These are phyloP conservation scores for Catharus minimus DNA, from an alignment of 2,113 vertebrate genomes.

Conservation along the genomic window DNA sequence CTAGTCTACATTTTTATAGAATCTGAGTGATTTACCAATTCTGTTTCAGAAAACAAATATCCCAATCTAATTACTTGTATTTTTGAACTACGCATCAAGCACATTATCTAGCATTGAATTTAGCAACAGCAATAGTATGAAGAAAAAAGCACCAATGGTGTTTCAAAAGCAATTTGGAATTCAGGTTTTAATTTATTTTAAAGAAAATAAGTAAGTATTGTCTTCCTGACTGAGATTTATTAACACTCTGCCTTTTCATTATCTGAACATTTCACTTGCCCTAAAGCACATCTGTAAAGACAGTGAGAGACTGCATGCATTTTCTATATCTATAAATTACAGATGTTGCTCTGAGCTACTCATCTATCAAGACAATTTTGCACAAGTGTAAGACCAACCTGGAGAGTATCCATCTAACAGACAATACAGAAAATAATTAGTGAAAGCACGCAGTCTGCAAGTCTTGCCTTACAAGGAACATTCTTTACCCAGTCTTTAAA, in stretches of 20 bases:
- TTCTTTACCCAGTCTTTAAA: not conserved
- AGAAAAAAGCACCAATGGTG: constrained; percentile 16
- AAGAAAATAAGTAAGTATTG: constrained; percentile 60
- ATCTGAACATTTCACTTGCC: constrained; percentile 67
- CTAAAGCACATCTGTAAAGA: constrained; percentile 64
- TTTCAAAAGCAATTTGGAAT: constrained; percentile 62
- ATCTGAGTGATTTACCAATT: constrained; percentile 40
- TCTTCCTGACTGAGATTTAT: constrained; percentile 72
- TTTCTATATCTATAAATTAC: constrained; percentile 65
- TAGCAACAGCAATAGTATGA: constrained; percentile 28
- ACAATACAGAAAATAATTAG: constrained; percentile 38
- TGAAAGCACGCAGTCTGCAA: constrained; percentile 1
- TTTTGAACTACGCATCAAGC: constrained; percentile 42
- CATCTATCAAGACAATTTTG: constrained; percentile 63
- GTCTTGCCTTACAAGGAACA: constrained; percentile 1
- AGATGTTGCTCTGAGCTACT: constrained; percentile 49
- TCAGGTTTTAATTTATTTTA: constrained; percentile 62
- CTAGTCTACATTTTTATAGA: constrained; percentile 7
- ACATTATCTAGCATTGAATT: constrained; percentile 23
- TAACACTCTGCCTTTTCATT: constrained; percentile 50
- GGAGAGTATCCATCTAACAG: constrained; percentile 6
- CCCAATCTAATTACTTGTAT: constrained; percentile 27
- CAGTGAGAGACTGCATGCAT: not conserved
- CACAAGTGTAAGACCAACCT: constrained; percentile 25
- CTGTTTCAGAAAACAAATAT: constrained; percentile 7